These are phyloP conservation scores for Torymus texanus DNA, from an alignment of 2,888 invertebrate genomes.

Conservation along the genomic window DNA sequence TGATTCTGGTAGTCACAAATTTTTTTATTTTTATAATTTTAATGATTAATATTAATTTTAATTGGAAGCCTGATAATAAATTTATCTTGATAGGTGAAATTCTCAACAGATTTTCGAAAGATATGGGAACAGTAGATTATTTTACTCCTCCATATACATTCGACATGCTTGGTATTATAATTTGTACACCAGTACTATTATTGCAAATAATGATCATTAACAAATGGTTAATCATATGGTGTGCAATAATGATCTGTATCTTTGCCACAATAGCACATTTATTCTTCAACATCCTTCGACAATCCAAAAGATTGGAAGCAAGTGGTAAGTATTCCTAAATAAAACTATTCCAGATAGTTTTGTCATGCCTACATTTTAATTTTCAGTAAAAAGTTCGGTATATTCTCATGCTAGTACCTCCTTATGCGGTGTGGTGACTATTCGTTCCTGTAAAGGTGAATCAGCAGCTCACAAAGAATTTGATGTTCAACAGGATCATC, in stretches of 20 bases:
- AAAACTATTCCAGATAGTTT: not conserved
- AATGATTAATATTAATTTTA: too few species aligned
- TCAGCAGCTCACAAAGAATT: slow-evolving; percentile 85
- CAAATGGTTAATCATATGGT: slow-evolving; percentile 81
- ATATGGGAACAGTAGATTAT: slow-evolving; percentile 84
- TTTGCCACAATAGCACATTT: slow-evolving; percentile 76
- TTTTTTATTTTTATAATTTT: not conserved
- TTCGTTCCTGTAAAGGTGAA: slow-evolving; percentile 86
- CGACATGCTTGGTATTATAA: slow-evolving; percentile 81
- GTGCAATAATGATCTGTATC: slow-evolving; percentile 58
- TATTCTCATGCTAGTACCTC: slow-evolving; percentile 93
- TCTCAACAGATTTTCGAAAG: slow-evolving; percentile 90
- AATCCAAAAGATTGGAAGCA: slow-evolving; percentile 79
- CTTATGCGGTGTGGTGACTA: slow-evolving; percentile 89
- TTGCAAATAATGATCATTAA: slow-evolving; percentile 83
- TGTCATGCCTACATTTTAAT: slow-evolving; percentile 76
- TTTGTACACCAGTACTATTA: slow-evolving; percentile 82
- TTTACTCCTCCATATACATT: too few species aligned
- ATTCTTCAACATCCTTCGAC: too few species aligned
- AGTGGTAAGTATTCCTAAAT: slow-evolving; percentile 69
- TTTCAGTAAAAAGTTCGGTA: slow-evolving; percentile 84
- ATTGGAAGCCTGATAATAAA: not conserved
- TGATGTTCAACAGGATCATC: slow-evolving; percentile 83
- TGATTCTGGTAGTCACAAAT: slow-evolving; percentile 81
- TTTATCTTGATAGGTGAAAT: slow-evolving; percentile 66